These are phyloP conservation scores for Halocaridina rubra DNA, from an alignment of 2,888 invertebrate genomes.

Conservation along the genomic window DNA sequence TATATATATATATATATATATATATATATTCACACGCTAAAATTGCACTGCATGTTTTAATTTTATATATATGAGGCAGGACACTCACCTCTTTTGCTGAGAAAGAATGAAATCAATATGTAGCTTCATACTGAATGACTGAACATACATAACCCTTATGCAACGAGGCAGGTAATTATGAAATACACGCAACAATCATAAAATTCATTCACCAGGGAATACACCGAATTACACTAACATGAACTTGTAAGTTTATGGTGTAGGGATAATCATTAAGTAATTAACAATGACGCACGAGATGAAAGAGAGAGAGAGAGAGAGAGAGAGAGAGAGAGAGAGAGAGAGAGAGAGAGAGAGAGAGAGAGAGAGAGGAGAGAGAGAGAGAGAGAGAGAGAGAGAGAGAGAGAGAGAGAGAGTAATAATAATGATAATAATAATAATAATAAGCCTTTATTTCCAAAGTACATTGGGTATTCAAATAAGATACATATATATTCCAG, in stretches of 20 bases:
- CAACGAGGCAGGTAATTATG: no score
- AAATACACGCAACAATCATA: background rate
- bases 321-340: background rate
- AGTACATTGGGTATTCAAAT: no score
- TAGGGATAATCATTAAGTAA: background rate
- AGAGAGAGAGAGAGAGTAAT: background rate
- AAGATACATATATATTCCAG: no score
- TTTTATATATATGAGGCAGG: no score
- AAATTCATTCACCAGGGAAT: background rate
- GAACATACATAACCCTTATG: no score
- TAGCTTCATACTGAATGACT: no score
- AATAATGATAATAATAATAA: no score
- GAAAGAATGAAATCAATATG: no score
- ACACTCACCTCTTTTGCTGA: no score
- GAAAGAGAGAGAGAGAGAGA: background rate
- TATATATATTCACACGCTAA: background rate
- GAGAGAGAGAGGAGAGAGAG: background rate
- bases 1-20: conserved; percentile 19
- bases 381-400: background rate
- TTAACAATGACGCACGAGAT: no score
- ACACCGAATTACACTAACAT: background rate
- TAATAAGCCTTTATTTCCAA: no score
- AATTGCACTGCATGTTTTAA: no score
- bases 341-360: background rate
- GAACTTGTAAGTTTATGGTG: background rate